Percentiles rank a stretch among this genome's conserved stretches.
These are phyloP conservation scores for Notolepis coatsorum DNA, from an alignment of 2,797 vertebrate species.

Conservation along the genomic window DNA sequence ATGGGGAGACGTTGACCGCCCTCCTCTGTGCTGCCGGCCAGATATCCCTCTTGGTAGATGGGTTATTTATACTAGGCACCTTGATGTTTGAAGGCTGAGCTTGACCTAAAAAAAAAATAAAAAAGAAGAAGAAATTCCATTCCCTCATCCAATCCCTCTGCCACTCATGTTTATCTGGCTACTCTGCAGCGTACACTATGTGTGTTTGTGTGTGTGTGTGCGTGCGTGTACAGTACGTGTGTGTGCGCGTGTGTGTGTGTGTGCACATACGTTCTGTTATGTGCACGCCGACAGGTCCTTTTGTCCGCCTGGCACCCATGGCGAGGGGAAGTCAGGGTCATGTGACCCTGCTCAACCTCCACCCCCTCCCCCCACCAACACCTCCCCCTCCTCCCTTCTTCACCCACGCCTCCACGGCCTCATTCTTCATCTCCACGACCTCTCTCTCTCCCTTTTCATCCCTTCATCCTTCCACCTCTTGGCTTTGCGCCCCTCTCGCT, in stretches of 20 bases:
- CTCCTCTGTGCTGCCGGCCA: conserved; percentile 38
- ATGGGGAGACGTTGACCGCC: conserved; percentile 42
- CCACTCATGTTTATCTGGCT: conserved; percentile 56
- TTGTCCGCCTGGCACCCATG: conserved; percentile 54
- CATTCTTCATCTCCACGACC: conserved; percentile 43
- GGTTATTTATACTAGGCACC: conserved; percentile 53
- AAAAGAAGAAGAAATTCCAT: conserved; percentile 44
- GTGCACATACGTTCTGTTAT: neutral
- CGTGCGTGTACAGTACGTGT: conserved; percentile 13
- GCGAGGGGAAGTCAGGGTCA: conserved; percentile 45
- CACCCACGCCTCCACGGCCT: conserved; percentile 11
- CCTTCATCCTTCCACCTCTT: conserved; percentile 37
- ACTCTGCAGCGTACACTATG: no score
- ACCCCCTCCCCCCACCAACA: neutral
- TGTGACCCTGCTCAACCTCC: conserved; percentile 18
- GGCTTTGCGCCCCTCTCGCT: conserved; percentile 9
- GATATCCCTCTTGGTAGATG: conserved; percentile 47
- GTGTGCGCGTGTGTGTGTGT: neutral
- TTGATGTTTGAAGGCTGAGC: conserved; percentile 60
- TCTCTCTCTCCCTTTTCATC: conserved; percentile 39
- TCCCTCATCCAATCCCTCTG: conserved; percentile 49
- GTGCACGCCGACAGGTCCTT: conserved; percentile 35
- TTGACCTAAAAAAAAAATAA: conserved; percentile 57
- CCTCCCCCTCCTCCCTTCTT: conserved; percentile 8
- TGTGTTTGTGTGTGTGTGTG: conserved; percentile 14